Conservation (phyloP, 2,888 invertebrate species). For the Nebria salina region DNA sequence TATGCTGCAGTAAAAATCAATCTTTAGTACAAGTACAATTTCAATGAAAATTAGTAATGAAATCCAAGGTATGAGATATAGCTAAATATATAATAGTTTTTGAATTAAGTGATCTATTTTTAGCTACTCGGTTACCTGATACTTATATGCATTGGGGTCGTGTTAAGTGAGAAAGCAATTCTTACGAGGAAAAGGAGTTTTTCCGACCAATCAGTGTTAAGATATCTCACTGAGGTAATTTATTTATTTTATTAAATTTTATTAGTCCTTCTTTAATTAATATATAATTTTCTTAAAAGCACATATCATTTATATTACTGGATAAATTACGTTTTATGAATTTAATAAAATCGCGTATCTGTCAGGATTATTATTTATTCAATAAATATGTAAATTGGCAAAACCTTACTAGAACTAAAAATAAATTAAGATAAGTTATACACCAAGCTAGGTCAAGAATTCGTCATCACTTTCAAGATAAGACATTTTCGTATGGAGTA, state of each 20-base stretch:
- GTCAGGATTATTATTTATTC: neutral
- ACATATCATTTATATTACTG: neutral
- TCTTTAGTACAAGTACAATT: slow-evolving; percentile 20
- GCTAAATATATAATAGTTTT: neutral
- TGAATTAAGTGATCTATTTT: slow-evolving; percentile 22
- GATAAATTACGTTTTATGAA: neutral
- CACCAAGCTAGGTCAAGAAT: neutral
- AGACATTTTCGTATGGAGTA: too few species aligned
- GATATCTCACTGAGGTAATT: slow-evolving; percentile 83
- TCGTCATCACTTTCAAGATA: neutral
- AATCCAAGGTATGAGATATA: slow-evolving; percentile 3
- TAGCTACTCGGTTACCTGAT: slow-evolving; percentile 31
- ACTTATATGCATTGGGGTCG: slow-evolving; percentile 19
- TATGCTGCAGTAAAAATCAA: slow-evolving; percentile 28
- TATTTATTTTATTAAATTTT: neutral
- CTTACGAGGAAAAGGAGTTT: slow-evolving; percentile 72
- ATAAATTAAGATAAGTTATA: neutral
- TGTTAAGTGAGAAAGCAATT: slow-evolving; percentile 54
- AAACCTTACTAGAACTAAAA: neutral
- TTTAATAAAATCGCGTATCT: neutral
- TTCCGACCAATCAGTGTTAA: slow-evolving; percentile 82
- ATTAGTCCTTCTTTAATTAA: too few species aligned
- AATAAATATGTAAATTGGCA: neutral
- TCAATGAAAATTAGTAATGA: slow-evolving; percentile 17
- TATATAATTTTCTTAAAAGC: neutral